These are phyloP conservation scores for Coptodon bakossiorum DNA, from an alignment of 2,113 vertebrate species.

Conservation along the genomic window DNA sequence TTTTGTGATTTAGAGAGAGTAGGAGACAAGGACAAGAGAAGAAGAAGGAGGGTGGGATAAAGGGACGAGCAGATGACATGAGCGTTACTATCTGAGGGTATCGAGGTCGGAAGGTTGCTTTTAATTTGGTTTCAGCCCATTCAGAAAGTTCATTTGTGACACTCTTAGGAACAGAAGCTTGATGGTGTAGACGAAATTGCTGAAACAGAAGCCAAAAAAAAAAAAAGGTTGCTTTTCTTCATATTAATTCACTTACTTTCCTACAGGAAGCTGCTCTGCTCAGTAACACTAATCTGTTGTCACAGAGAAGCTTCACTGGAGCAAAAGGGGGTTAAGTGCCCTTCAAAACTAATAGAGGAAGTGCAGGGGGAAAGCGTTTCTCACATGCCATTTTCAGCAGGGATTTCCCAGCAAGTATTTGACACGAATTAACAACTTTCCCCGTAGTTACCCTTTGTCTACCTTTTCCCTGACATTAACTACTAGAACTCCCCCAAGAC, in stretches of 20 bases:
- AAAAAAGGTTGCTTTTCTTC: neutral
- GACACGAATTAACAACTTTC: neutral
- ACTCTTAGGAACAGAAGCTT: neutral
- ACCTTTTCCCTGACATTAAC: neutral
- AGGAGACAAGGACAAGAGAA: neutral
- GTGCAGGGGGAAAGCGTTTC: neutral
- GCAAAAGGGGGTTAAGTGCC: conserved; percentile 53
- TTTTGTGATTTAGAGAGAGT: neutral
- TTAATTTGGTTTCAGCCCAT: neutral
- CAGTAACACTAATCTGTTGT: conserved; percentile 22
- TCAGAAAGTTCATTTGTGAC: neutral
- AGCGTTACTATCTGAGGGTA: neutral
- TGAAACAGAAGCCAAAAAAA: neutral
- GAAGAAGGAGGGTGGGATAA: neutral
- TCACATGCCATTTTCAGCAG: neutral
- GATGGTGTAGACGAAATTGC: neutral
- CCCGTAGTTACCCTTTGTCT: neutral
- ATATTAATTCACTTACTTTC: neutral
- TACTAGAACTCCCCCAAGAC: neutral
- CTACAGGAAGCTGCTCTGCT: neutral
- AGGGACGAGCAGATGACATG: neutral
- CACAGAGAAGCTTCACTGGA: conserved; percentile 23
- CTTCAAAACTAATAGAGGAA: conserved; percentile 19
- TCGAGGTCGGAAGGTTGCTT: neutral
- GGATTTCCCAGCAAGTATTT: neutral